Conservation (phyloP, 2,888 invertebrate genomes). For the Sycophila texana region DNA sequence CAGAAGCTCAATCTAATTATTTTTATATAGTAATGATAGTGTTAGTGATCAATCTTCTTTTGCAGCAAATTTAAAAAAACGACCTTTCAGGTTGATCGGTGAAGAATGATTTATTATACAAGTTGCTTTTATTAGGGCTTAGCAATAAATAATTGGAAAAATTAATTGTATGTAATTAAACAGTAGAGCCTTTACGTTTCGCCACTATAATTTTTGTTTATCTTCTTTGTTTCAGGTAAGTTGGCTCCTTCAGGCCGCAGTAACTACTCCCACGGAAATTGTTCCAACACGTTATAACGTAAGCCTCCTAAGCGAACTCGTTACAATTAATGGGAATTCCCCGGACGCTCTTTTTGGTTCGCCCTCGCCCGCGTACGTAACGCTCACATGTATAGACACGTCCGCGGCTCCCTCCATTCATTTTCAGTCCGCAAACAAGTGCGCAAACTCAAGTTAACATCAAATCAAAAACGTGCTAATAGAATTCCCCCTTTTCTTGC, state of each 20-base stretch:
- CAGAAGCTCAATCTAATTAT: no score
- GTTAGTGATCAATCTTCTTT: no score
- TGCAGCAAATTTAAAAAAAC: no score
- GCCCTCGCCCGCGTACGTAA: slow-evolving; percentile 21
- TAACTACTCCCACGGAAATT: slow-evolving; percentile 58
- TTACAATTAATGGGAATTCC: slow-evolving; percentile 66
- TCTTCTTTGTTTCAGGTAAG: slow-evolving; percentile 64
- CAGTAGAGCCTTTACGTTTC: not conserved
- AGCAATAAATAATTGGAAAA: no score
- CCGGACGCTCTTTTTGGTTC: slow-evolving; percentile 54
- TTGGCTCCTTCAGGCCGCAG: slow-evolving; percentile 51
- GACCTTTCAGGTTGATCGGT: no score
- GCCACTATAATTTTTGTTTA: slow-evolving; percentile 52
- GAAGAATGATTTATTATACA: no score
- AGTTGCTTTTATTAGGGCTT: no score
- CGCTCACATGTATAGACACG: slow-evolving; percentile 19
- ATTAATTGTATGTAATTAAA: not conserved
- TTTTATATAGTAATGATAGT: no score
- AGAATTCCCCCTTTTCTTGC: not conserved
- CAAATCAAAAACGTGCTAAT: slow-evolving; percentile 31
- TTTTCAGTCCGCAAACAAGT: slow-evolving; percentile 28
- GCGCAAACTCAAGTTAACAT: slow-evolving; percentile 21
- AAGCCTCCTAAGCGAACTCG: slow-evolving; percentile 64
- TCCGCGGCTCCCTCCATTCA: slow-evolving; percentile 6
- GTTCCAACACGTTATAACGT: slow-evolving; percentile 62